A percentile compares a stretch with the other conserved stretches of the same genome.
Evolutionary conservation across 92 coral and sea anemone genomes (phyloP).

Genomic region (Actinostola sp.): DNA sequence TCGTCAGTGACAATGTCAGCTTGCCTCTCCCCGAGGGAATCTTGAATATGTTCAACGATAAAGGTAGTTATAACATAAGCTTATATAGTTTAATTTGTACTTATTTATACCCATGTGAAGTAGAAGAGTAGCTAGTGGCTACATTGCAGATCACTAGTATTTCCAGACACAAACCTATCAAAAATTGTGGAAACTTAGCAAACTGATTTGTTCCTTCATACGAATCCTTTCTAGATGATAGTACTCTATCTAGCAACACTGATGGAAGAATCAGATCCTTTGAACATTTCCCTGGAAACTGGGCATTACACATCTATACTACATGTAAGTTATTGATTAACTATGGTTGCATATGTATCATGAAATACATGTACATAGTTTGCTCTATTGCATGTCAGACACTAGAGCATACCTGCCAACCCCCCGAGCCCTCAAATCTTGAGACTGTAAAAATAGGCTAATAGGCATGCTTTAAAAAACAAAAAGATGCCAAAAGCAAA

Average conservation of each 20-base stretch:
- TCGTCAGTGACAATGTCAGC: conserved; percentile 10
- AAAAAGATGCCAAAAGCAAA: no score
- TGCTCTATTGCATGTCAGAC: no score
- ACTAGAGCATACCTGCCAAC: no score
- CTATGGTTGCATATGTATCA: no score
- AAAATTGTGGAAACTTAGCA: no score
- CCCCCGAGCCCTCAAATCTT: no score
- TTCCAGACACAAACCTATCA: no score
- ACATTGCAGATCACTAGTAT: no score
- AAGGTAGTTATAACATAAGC: conserved; percentile 20
- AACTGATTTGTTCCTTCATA: background rate
- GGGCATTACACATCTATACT: conserved; percentile 88
- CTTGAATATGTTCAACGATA: conserved; percentile 41
- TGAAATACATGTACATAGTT: no score
- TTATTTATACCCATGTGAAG: background rate
- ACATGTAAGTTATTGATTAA: conserved; percentile 62
- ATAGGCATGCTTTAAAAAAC: no score
- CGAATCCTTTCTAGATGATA: conserved; percentile 17
- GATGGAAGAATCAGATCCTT: conserved; percentile 87
- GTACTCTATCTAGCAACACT: conserved; percentile 36
- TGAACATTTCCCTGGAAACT: conserved; percentile 94
- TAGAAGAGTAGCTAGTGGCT: background rate
- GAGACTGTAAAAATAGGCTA: no score
- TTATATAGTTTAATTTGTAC: no score
- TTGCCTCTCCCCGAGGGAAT: conserved; percentile 51